phyloP scores from a whole-genome alignment of 2,113 vertebrate species.

The Coregonus clupeaformis region DNA sequence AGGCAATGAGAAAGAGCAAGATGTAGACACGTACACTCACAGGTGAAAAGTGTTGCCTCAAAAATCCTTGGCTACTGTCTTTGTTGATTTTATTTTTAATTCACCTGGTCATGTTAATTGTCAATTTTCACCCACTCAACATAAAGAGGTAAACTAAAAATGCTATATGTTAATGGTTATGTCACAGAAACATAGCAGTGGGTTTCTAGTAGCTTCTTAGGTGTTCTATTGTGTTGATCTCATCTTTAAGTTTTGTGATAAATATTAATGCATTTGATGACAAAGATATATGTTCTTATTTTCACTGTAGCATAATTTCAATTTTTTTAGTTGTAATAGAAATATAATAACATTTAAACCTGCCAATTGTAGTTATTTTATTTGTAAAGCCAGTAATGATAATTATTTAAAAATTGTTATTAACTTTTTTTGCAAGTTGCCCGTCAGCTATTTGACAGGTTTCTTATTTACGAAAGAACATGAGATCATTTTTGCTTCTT shows the following conservation, averaged over 20 bases:
- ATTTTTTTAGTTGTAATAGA: constrained; percentile 75
- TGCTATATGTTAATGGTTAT: constrained; percentile 66
- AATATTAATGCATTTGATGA: constrained; percentile 86
- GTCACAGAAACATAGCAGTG: constrained; percentile 71
- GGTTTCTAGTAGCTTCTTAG: constrained; percentile 83
- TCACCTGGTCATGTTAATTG: constrained; percentile 53
- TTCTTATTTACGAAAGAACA: constrained; percentile 86
- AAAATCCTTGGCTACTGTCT: constrained; percentile 18
- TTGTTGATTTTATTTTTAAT: not conserved
- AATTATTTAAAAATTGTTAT: constrained; percentile 82
- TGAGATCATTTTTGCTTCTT: constrained; percentile 79
- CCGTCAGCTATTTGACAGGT: constrained; percentile 85
- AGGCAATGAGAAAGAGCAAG: constrained; percentile 20
- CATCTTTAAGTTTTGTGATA: constrained; percentile 88
- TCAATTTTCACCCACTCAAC: constrained; percentile 59
- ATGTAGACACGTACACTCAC: constrained; percentile 40
- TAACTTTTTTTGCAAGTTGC: constrained; percentile 76
- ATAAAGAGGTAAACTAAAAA: constrained; percentile 62
- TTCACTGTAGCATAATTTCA: constrained; percentile 85
- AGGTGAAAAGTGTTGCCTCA: constrained; percentile 36
- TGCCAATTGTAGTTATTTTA: constrained; percentile 84
- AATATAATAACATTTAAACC: constrained; percentile 69
- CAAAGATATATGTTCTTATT: constrained; percentile 82
- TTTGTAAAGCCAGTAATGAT: constrained; percentile 87
- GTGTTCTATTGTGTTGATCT: constrained; percentile 95